Percentiles rank a stretch among this genome's conserved stretches.
phyloP scores from a whole-genome alignment of 2,113 vertebrate genomes.

The Rhineura floridana region DNA sequence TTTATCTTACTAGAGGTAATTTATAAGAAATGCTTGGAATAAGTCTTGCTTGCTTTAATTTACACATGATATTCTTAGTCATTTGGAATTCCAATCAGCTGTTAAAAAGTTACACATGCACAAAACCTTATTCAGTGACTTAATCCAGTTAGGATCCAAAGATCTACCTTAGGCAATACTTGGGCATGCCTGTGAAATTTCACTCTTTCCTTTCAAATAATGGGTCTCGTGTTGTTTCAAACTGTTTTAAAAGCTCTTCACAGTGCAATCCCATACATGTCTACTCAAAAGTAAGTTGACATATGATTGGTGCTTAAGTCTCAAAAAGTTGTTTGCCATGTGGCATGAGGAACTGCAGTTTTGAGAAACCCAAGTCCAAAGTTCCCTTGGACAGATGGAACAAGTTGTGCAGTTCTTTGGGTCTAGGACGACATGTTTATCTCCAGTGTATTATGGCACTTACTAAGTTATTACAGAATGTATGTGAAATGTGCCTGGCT shows the following conservation, averaged over 20 bases:
- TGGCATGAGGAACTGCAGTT: not conserved
- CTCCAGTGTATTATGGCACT: not conserved
- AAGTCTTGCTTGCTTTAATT: not conserved
- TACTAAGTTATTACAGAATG: not conserved
- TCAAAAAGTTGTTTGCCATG: not conserved
- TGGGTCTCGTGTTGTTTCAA: not conserved
- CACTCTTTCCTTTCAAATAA: not conserved
- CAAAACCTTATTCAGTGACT: too few relatives aligned
- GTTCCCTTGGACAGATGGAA: not conserved
- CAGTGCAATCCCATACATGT: not conserved
- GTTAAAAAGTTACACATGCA: too few relatives aligned
- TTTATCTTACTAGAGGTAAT: not conserved
- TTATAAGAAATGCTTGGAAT: not conserved
- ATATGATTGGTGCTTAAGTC: not conserved
- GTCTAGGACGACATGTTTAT: not conserved
- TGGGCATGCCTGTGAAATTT: not conserved
- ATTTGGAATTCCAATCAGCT: not conserved
- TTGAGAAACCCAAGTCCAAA: not conserved
- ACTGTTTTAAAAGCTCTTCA: not conserved
- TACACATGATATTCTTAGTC: not conserved
- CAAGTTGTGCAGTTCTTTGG: not conserved
- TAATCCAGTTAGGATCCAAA: not conserved
- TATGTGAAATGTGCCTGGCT: not conserved
- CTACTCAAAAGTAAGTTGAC: not conserved
- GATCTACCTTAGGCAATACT: not conserved